Percentiles rank a stretch among this genome's conserved stretches.
Conservation (phyloP, 2,113 vertebrate species). For the Atherinomorus stipes region DNA sequence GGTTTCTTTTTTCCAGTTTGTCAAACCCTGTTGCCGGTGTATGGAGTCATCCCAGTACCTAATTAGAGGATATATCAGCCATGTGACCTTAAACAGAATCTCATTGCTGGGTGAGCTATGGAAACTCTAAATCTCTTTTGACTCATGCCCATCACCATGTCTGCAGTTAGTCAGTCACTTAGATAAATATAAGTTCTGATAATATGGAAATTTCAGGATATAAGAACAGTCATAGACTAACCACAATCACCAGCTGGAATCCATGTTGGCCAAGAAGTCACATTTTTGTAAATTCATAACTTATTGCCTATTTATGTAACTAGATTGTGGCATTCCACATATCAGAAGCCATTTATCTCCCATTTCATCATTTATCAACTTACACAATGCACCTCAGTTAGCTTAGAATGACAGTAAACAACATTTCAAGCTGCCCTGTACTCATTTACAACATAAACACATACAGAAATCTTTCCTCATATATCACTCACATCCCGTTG, state of each 20-base stretch:
- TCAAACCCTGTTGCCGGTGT: constrained; percentile 53
- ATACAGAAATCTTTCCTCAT: not conserved
- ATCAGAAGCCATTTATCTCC: constrained; percentile 15
- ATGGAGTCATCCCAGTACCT: constrained; percentile 48
- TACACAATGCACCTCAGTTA: not conserved
- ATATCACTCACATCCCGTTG: constrained; percentile 15
- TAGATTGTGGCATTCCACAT: not conserved
- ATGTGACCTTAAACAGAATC: constrained; percentile 72
- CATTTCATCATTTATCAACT: not conserved
- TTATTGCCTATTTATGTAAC: not conserved
- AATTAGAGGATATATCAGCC: constrained; percentile 65
- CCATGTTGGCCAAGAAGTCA: not conserved
- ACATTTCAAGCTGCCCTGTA: not conserved
- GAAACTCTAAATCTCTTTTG: constrained; percentile 55
- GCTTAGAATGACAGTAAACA: constrained; percentile 33
- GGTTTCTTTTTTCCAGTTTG: constrained; percentile 70
- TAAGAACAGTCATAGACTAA: not conserved
- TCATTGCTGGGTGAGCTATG: constrained; percentile 42
- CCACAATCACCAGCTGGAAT: not conserved
- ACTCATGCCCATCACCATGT: constrained; percentile 36
- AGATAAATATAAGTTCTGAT: constrained; percentile 50
- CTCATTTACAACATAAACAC: not conserved
- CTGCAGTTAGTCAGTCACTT: constrained; percentile 44
- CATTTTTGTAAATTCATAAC: not conserved
- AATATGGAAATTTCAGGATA: constrained; percentile 20